A percentile compares a stretch with the other conserved stretches of the same genome.
Conservation (phyloP, 2,113 vertebrate genomes). For the Trichechus manatus region DNA sequence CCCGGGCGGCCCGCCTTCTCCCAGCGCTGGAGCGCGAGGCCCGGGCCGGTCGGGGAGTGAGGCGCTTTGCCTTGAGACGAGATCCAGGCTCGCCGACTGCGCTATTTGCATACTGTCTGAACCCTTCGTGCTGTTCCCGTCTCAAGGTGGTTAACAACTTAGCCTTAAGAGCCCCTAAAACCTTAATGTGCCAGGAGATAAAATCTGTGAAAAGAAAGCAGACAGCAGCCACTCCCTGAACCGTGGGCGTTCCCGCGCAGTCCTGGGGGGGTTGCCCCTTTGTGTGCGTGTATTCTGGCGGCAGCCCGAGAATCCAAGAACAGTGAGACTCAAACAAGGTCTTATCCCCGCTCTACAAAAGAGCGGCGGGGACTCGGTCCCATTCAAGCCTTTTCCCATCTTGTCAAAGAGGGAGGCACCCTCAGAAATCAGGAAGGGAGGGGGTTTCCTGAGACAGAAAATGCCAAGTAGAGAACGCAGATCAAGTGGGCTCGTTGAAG, state of each 20-base stretch:
- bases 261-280: not conserved
- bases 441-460: not conserved
- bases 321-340: not conserved
- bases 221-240: not conserved
- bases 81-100: fast-evolving
- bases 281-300: not conserved
- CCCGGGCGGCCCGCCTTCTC: no score
- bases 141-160: not conserved
- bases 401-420: not conserved
- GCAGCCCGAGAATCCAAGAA: not conserved
- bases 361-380: not conserved
- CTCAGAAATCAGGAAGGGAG: not conserved
- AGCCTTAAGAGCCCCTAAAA: not conserved
- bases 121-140: not conserved
- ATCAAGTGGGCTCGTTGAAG: not conserved
- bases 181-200: not conserved
- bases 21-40: not conserved
- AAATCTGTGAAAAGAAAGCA: not conserved
- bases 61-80: fast-evolving
- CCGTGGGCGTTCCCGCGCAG: not conserved
- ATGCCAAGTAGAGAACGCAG: not conserved
- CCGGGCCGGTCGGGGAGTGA: fast-evolving
- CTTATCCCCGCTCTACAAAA: not conserved
- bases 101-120: fast-evolving
- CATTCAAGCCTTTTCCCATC: not conserved